Conservation (phyloP, 1,140 invertebrate species). For the Plectrocnemia conspersa region DNA sequence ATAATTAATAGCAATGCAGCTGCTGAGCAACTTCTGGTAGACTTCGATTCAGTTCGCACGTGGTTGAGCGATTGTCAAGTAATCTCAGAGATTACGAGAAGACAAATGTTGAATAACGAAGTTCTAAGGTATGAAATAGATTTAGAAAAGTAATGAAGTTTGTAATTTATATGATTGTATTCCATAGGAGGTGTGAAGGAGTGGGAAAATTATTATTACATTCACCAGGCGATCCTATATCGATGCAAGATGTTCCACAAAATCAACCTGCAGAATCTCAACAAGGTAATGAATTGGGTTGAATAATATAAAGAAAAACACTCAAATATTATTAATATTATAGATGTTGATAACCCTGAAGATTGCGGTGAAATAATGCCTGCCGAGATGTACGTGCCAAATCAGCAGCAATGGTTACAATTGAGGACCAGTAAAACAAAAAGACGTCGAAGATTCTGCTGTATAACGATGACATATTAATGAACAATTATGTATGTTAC, state of each 20-base stretch:
- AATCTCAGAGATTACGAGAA: conserved; percentile 54
- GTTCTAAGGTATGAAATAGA: conserved; percentile 52
- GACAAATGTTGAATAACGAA: conserved; percentile 69
- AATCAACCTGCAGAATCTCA: conserved; percentile 38
- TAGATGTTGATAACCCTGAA: conserved; percentile 28
- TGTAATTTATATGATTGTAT: conserved; percentile 33
- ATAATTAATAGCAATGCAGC: conserved; percentile 55
- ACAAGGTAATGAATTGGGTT: conserved; percentile 35
- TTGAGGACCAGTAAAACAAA: conserved; percentile 54
- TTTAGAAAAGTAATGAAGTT: neutral
- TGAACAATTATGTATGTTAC: conserved; percentile 40
- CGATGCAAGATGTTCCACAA: conserved; percentile 56
- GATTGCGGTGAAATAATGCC: conserved; percentile 56
- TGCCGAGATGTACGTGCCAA: conserved; percentile 84
- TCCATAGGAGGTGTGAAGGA: conserved; percentile 64
- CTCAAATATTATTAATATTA: conserved; percentile 9
- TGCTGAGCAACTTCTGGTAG: conserved; percentile 63
- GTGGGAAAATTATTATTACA: conserved; percentile 69
- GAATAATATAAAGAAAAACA: conserved; percentile 4
- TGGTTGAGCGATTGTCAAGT: conserved; percentile 63
- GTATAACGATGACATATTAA: conserved; percentile 37
- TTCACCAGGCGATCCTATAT: conserved; percentile 68
- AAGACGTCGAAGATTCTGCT: conserved; percentile 28
- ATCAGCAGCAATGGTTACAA: conserved; percentile 81
- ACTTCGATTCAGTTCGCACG: conserved; percentile 67